phyloP scores from a whole-genome alignment of 64 coral and sea anemone species.

The Montipora foliosa region DNA sequence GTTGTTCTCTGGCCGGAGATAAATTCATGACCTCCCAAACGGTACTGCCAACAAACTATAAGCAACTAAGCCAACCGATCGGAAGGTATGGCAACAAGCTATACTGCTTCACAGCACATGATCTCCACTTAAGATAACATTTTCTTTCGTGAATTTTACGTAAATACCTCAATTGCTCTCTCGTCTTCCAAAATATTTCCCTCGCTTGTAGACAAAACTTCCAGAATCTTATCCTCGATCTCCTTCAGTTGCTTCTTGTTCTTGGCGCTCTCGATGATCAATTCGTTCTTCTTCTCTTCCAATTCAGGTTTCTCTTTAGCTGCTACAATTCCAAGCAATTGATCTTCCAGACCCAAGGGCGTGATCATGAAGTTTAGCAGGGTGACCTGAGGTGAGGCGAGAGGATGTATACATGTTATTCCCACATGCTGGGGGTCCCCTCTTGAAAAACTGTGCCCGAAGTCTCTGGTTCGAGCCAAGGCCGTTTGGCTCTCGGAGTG shows the following conservation, averaged over 20 bases:
- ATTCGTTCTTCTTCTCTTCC: conserved; percentile 96
- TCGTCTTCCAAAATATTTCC: conserved; percentile 98
- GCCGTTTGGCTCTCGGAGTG: too few species aligned
- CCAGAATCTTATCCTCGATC: conserved; percentile 99
- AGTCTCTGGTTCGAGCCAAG: too few species aligned
- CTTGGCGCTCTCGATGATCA: conserved; percentile 93
- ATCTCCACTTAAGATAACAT: too few species aligned
- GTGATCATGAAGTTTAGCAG: conserved; percentile 99
- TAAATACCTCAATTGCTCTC: conserved; percentile 88
- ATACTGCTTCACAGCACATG: too few species aligned
- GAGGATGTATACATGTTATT: neutral
- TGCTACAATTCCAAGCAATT: conserved; percentile 94
- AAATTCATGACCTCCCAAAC: too few species aligned
- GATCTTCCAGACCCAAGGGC: conserved; percentile 90
- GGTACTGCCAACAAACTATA: too few species aligned
- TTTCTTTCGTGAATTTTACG: neutral
- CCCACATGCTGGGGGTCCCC: too few species aligned
- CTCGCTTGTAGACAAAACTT: conserved; percentile 95
- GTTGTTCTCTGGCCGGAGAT: too few species aligned
- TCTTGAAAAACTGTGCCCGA: too few species aligned
- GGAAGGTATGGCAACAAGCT: too few species aligned
- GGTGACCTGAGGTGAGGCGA: conserved; percentile 67
- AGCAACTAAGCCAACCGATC: too few species aligned
- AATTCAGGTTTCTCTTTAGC: conserved; percentile 99
- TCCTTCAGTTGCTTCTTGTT: conserved; percentile 99